Evolutionary conservation across 2,888 invertebrate species (phyloP), one percentile per base, ranked within the genome.

Genomic region (Macrophya alboannulata): DNA sequence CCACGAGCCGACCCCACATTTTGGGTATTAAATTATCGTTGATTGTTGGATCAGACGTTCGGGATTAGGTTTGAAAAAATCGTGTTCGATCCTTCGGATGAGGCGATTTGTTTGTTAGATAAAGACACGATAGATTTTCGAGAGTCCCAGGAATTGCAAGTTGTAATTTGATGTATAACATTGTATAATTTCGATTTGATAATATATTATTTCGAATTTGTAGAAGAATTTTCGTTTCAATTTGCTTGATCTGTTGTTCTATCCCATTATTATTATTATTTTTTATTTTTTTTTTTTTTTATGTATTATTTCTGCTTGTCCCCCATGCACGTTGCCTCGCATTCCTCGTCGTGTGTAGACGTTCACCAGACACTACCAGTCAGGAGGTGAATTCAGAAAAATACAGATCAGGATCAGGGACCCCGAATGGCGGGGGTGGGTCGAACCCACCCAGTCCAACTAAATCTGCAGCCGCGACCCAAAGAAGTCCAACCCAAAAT

Each of bases 361-460:
- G 92, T 88, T 93, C 93, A 87, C 93, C 93, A 89, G 93, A 93
- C 87, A 88, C 91, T 85, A 92, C 89, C 86, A 92, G 91, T 89
- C 93, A 92, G 88, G 93, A 93, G 84, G 89, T 91, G 72, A 90
- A 89, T 90, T 91, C 92, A 88, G 93, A 93, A 87, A 93, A 92
- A 89, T 93, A 91, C 89, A 90, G 92, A 88, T 92, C 92, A 76
- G 90, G 91, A 62, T 91, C 93, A 85, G 92, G 90, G 6, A 89
- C 91, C 89, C 88, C 89, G 65, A 90, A 90, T 86, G 90, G 88
- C 40, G 89, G 90, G 40, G 89, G 89, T 59, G 88, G 88, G 72
- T 92, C 92, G 85, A 92, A 91, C 88, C 91, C 93, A 40, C 92
- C 93, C 85, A 93, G 93, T 84, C 93, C 92, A 62, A 90, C 90